phyloP scores from a whole-genome alignment of 2,888 invertebrate genomes.

The Vesta saturnalis region DNA sequence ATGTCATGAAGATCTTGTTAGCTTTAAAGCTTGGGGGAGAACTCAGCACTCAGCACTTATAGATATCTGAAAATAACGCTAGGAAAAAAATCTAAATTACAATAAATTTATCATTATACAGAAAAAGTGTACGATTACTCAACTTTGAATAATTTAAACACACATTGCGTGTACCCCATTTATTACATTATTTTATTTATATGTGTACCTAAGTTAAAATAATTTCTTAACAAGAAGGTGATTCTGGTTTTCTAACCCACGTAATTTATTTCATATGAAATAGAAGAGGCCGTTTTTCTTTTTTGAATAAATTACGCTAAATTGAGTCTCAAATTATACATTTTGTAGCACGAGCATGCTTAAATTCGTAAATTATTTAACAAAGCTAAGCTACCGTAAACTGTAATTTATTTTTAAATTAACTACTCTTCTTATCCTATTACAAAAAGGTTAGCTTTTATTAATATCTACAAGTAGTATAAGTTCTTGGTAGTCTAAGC shows the following conservation, averaged over 20 bases:
- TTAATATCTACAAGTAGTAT: conserved; percentile 10
- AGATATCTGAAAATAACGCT: background rate
- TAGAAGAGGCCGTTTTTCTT: background rate
- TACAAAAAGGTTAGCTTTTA: conserved; percentile 7
- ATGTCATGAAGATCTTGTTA: too few relatives aligned
- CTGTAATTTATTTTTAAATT: background rate
- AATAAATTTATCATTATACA: background rate
- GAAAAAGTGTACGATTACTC: too few relatives aligned
- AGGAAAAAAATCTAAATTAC: too few relatives aligned
- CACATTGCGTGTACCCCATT: background rate
- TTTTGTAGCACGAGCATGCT: background rate
- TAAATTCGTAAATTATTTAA: background rate
- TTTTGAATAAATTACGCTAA: conserved; percentile 4
- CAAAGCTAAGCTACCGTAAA: background rate
- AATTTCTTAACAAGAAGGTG: background rate
- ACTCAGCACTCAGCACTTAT: too few relatives aligned
- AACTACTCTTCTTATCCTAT: background rate
- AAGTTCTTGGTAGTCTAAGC: background rate
- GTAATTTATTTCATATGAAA: conserved; percentile 4
- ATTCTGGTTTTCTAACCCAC: background rate
- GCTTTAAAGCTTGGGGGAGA: background rate
- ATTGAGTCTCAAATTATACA: background rate
- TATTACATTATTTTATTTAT: too few relatives aligned
- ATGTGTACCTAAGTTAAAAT: too few relatives aligned
- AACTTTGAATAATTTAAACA: too few relatives aligned